Evolutionary conservation across 2,888 invertebrate genomes (phyloP).

Genomic region (Anaspis maculata): DNA sequence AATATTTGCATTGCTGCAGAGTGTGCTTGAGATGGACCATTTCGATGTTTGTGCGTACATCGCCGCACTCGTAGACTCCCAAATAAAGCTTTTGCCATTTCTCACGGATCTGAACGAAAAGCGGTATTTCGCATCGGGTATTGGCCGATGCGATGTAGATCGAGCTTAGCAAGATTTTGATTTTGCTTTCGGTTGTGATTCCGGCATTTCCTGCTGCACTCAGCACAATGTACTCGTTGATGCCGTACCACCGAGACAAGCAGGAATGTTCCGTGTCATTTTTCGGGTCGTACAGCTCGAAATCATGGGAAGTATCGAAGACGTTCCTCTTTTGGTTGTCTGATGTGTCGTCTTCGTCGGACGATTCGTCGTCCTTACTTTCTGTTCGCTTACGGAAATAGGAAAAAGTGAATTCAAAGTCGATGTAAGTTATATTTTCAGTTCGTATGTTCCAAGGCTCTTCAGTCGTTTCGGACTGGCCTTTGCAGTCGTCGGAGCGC

Average conservation of each 20-base stretch:
- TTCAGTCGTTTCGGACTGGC: conserved; percentile 16
- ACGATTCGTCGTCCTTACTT: conserved; percentile 20
- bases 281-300: conserved; percentile 44
- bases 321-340: conserved; percentile 39
- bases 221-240: conserved; percentile 75
- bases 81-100: conserved; percentile 72
- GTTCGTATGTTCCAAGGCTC: conserved; percentile 46
- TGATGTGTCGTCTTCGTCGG: conserved; percentile 3
- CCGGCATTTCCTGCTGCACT: conserved; percentile 51
- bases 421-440: conserved; percentile 52
- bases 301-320: conserved; percentile 50
- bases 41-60: conserved; percentile 76
- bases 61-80: conserved; percentile 70
- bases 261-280: conserved; percentile 48
- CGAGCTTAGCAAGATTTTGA: conserved; percentile 74
- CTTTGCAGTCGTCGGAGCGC: conserved; percentile 46
- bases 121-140: conserved; percentile 70
- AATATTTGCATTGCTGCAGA: conserved; percentile 72
- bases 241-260: conserved; percentile 67
- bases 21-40: conserved; percentile 78
- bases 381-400: conserved; percentile 32
- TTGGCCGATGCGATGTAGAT: conserved; percentile 75
- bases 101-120: conserved; percentile 80
- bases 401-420: conserved; percentile 39
- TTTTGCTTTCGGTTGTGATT: conserved; percentile 60